phyloP scores from a whole-genome alignment of 1,140 invertebrate genomes.

The Cherax quadricarinatus region DNA sequence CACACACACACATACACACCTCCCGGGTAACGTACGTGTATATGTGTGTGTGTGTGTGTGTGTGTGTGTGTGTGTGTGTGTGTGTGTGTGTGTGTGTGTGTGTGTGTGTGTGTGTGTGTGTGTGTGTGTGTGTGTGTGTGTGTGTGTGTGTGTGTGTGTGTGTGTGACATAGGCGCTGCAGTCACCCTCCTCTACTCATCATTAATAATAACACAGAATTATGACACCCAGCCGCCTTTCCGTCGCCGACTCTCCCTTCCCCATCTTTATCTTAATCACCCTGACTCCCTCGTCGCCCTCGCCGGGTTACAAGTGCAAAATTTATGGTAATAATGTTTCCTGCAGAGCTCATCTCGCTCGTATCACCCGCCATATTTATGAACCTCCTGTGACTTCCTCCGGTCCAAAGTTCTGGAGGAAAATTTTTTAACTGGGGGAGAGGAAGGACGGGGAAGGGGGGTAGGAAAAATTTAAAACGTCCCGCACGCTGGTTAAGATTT shows the following conservation, averaged over 20 bases:
- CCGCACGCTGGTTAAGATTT: not conserved
- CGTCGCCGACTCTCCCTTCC: slow-evolving; percentile 59
- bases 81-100: not conserved
- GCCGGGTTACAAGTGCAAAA: slow-evolving; percentile 69
- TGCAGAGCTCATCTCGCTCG: slow-evolving; percentile 66
- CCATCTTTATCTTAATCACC: slow-evolving; percentile 70
- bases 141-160: not conserved
- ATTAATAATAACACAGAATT: slow-evolving; percentile 70
- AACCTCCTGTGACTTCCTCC: slow-evolving; percentile 71
- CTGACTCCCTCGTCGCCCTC: slow-evolving; percentile 63
- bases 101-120: too few species aligned
- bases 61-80: not conserved
- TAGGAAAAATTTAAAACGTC: not conserved
- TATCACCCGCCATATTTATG: slow-evolving; percentile 71
- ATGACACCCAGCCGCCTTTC: slow-evolving; percentile 67
- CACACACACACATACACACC: not conserved
- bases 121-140: not conserved
- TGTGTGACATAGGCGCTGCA: slow-evolving; percentile 50
- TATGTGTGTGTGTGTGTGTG: too few species aligned
- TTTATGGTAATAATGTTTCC: slow-evolving; percentile 72
- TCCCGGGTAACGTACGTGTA: too few species aligned
- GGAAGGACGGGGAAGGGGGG: not conserved
- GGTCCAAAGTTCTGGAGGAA: slow-evolving; percentile 59
- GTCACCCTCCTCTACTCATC: slow-evolving; percentile 64
- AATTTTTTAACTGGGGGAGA: slow-evolving; percentile 24